These are phyloP conservation scores for Creontiades dilutus DNA, from an alignment of 2,888 invertebrate species.

Conservation along the genomic window DNA sequence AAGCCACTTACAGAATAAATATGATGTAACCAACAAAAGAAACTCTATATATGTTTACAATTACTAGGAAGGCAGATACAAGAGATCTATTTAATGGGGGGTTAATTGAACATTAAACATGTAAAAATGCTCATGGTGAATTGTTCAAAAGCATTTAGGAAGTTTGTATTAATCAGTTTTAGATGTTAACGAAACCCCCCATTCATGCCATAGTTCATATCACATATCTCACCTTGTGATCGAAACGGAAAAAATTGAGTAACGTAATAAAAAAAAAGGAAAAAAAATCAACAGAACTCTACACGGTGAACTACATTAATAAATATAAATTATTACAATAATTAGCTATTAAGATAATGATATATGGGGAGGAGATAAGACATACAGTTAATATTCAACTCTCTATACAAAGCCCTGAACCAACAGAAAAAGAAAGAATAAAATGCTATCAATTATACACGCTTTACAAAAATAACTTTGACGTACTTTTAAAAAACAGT, in stretches of 20 bases:
- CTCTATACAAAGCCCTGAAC: slow-evolving; percentile 49
- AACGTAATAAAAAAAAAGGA: slow-evolving; percentile 5
- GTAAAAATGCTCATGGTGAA: too few relatives aligned
- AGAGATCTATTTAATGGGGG: too few relatives aligned
- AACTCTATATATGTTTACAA: too few relatives aligned
- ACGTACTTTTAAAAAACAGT: slow-evolving; percentile 35
- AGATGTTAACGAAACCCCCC: background rate
- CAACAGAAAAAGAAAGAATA: slow-evolving; percentile 51
- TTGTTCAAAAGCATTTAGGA: too few relatives aligned
- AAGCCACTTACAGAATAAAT: too few relatives aligned
- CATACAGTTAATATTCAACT: slow-evolving; percentile 28
- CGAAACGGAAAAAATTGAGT: background rate
- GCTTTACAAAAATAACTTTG: slow-evolving; percentile 57
- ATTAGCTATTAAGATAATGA: slow-evolving; percentile 40
- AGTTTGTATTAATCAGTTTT: too few relatives aligned
- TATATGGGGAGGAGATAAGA: slow-evolving; percentile 16
- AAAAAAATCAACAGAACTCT: slow-evolving; percentile 33
- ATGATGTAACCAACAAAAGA: too few relatives aligned
- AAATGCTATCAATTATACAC: slow-evolving; percentile 55
- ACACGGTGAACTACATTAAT: slow-evolving; percentile 45
- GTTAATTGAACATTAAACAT: too few relatives aligned
- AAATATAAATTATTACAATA: slow-evolving; percentile 48
- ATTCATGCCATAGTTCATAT: background rate
- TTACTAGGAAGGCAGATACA: too few relatives aligned
- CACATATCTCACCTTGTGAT: too few relatives aligned